Evolutionary conservation across 2,888 invertebrate genomes (phyloP).

Genomic region (Eumerus sabulonum): DNA sequence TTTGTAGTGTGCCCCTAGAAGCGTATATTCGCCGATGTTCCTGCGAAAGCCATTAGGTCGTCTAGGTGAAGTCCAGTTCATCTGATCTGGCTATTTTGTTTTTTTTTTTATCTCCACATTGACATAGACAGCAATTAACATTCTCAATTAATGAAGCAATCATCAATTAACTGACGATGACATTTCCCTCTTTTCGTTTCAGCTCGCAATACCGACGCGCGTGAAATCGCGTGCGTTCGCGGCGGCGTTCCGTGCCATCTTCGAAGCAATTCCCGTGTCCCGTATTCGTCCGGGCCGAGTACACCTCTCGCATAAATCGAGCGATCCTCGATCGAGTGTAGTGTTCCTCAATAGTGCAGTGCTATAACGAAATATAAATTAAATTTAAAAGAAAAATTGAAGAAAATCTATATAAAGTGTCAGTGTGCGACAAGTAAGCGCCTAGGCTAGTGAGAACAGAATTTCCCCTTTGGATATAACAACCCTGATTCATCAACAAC

Average conservation of each 20-base stretch:
- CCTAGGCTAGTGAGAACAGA: slow-evolving; percentile 33
- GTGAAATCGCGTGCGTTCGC: slow-evolving; percentile 61
- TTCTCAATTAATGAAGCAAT: not conserved
- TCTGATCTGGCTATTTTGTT: no score
- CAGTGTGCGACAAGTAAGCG: slow-evolving; percentile 17
- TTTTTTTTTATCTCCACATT: no score
- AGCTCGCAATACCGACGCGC: slow-evolving; percentile 58
- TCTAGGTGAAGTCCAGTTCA: no score
- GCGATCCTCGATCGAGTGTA: slow-evolving; percentile 59
- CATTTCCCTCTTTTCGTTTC: slow-evolving; percentile 27
- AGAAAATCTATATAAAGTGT: slow-evolving; percentile 20
- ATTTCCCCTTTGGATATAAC: slow-evolving; percentile 15
- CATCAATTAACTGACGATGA: not conserved
- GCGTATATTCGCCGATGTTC: no score
- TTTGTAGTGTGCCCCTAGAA: no score
- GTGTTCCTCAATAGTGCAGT: slow-evolving; percentile 46
- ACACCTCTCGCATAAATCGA: slow-evolving; percentile 2
- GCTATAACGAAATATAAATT: slow-evolving; percentile 41
- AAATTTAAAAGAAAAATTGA: slow-evolving; percentile 8
- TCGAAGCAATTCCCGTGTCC: slow-evolving; percentile 29
- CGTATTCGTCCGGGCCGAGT: slow-evolving; percentile 34
- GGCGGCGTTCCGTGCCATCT: slow-evolving; percentile 46
- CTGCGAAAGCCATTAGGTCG: no score
- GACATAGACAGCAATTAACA: not conserved
- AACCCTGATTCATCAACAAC: no score